phyloP scores from a whole-genome alignment of 2,113 vertebrate genomes.

The Tursiops truncatus region DNA sequence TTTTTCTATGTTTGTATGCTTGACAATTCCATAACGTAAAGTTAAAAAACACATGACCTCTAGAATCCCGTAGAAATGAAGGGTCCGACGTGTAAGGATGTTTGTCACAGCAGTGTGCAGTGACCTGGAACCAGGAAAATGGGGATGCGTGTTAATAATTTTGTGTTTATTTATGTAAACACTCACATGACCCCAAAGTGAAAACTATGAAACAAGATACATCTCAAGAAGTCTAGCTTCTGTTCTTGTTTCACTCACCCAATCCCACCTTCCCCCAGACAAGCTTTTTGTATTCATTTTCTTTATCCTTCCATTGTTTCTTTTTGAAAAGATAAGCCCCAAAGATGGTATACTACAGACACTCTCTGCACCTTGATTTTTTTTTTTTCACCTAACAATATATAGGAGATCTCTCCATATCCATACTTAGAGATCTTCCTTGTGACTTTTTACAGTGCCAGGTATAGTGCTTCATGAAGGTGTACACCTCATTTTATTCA shows the following conservation, averaged over 20 bases:
- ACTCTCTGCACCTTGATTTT: background rate
- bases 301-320: background rate
- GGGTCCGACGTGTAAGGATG: background rate
- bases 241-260: background rate
- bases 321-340: background rate
- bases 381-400: background rate
- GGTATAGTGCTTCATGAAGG: rapidly evolving
- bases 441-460: rapidly evolving
- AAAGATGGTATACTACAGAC: background rate
- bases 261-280: background rate
- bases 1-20: background rate
- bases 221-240: background rate
- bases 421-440: background rate
- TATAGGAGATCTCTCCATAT: background rate
- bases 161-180: background rate
- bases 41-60: background rate
- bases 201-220: background rate
- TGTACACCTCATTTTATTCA: background rate
- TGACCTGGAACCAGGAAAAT: background rate
- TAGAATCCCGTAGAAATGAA: background rate
- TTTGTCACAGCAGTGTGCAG: background rate
- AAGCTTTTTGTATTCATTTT: background rate
- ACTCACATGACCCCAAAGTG: background rate
- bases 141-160: background rate
- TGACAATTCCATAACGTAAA: background rate